Base-by-base conservation (phyloP, 2,113 vertebrate species). In the Ploceus nigricollis region DNA sequence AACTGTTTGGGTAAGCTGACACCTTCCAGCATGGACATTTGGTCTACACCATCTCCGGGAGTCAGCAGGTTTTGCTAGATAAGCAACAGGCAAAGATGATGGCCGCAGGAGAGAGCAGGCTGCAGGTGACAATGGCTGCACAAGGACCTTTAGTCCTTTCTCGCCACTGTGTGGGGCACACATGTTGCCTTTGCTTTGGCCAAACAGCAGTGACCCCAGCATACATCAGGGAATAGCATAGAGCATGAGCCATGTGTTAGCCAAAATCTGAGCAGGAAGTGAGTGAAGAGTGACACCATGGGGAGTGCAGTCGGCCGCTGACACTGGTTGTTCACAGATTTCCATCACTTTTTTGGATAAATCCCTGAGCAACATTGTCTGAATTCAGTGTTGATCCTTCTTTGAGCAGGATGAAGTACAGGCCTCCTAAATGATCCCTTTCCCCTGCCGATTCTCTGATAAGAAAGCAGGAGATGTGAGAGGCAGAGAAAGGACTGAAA, bases 121-220 rank as follows among this genome's bases (percentile, higher is more conserved):
- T 72, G 57, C 35, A 53, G 58, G 30, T 56, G 18, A 11, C 15
- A 60, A 13, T 22, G 23, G 30, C 23, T 69, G 15, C 10, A 22
- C 15, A 35, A 70, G 20, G 15, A 33, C 33, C 18, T 82, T 56
- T 25, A 64, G 35, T 13, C 30, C 48, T 73, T 66, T 87, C 68
- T 40, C 47, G 39, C 15, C 58, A 51, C 44, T 1, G 0, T 69
- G 35, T 35, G 1, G 1, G 47, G 33, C 17, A 31, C 40, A 3
- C 0, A 0, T 3, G 8, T n/a, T 77, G 44, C 28, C 35, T 69
- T 60, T 2, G 0, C 30, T 69, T 77, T 78, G 18, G 66, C 42
- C 20, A 6, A 50, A 47, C 16, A 44, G 15, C 2, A 2, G n/a
- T 48, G 24, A 48, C 31, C 37, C n/a, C 31, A 53, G 23, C n/a